phyloP scores from a whole-genome alignment of 2,888 invertebrate species.

The Poecilus cupreus region DNA sequence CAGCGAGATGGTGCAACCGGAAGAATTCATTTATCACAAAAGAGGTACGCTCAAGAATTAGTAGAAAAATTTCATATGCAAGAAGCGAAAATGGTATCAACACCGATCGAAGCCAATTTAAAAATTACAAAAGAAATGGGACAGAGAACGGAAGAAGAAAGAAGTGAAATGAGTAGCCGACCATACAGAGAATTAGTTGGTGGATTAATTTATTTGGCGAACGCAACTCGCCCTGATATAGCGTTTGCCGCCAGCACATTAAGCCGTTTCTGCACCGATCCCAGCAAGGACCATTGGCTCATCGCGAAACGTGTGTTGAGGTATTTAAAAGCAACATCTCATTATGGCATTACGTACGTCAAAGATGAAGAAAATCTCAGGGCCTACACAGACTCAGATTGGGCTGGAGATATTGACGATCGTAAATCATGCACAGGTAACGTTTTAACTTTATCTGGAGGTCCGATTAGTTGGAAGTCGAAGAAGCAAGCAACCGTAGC shows the following conservation, averaged over 20 bases:
- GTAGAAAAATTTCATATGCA: slow-evolving; percentile 59
- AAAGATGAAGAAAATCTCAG: slow-evolving; percentile 41
- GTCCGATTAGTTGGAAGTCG: slow-evolving; percentile 48
- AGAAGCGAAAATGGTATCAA: slow-evolving; percentile 50
- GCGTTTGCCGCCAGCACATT: slow-evolving; percentile 60
- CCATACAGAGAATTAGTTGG: slow-evolving; percentile 63
- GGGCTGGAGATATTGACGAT: slow-evolving; percentile 60
- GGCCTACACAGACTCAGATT: slow-evolving; percentile 61
- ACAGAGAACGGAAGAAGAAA: slow-evolving; percentile 7
- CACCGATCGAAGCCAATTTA: slow-evolving; percentile 61
- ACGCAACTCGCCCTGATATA: slow-evolving; percentile 61
- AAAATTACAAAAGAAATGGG: slow-evolving; percentile 60
- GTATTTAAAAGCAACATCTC: slow-evolving; percentile 13
- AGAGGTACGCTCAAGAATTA: slow-evolving; percentile 60
- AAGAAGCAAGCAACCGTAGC: not conserved
- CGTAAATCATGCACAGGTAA: slow-evolving; percentile 60
- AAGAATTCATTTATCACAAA: slow-evolving; percentile 59
- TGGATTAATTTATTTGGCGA: slow-evolving; percentile 62
- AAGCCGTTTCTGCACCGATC: slow-evolving; percentile 59
- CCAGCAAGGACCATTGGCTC: slow-evolving; percentile 47
- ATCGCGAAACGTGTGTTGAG: slow-evolving; percentile 60
- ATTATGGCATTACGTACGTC: slow-evolving; percentile 60
- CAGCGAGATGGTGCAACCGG: slow-evolving; percentile 60
- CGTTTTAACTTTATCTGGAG: slow-evolving; percentile 53
- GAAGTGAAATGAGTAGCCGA: not conserved